These are phyloP conservation scores for Electrophaes corylata DNA, from an alignment of 2,888 invertebrate species.

Conservation along the genomic window DNA sequence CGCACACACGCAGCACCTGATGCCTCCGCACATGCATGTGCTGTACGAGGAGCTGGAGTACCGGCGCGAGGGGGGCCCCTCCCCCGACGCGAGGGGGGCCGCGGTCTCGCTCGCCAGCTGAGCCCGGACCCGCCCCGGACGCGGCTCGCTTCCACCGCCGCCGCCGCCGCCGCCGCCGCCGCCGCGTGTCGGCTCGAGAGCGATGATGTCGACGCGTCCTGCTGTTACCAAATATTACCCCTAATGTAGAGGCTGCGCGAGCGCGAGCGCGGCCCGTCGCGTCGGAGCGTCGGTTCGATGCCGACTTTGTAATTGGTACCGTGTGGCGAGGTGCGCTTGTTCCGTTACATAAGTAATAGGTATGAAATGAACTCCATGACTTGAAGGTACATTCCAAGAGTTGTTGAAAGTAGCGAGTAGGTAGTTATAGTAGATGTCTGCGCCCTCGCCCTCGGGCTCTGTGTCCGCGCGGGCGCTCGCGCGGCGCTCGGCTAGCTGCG, in stretches of 20 bases:
- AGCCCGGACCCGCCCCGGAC: neutral
- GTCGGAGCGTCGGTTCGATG: neutral
- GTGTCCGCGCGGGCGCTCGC: no score
- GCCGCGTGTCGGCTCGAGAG: no score
- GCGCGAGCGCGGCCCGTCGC: neutral
- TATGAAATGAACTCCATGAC: slow-evolving; percentile 67
- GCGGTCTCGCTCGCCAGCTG: slow-evolving; percentile 12
- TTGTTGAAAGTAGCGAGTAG: slow-evolving; percentile 39
- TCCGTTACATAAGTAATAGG: slow-evolving; percentile 6
- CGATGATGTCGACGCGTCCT: neutral
- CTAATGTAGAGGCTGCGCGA: neutral
- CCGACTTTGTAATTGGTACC: slow-evolving; percentile 15
- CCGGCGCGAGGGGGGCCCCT: slow-evolving; percentile 53
- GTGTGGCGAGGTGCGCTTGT: slow-evolving; percentile 12
- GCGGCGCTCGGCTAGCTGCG: no score
- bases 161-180: neutral
- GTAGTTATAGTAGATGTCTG: neutral
- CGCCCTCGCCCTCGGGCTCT: no score
- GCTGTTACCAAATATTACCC: neutral
- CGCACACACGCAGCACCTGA: slow-evolving; percentile 35
- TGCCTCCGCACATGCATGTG: slow-evolving; percentile 39
- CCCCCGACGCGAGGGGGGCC: slow-evolving; percentile 25
- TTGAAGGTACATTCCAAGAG: slow-evolving; percentile 72
- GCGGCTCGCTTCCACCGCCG: neutral
- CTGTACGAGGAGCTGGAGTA: slow-evolving; percentile 59